These are phyloP conservation scores for Entelurus aequoreus DNA, from an alignment of 2,113 vertebrate species.

Conservation along the genomic window DNA sequence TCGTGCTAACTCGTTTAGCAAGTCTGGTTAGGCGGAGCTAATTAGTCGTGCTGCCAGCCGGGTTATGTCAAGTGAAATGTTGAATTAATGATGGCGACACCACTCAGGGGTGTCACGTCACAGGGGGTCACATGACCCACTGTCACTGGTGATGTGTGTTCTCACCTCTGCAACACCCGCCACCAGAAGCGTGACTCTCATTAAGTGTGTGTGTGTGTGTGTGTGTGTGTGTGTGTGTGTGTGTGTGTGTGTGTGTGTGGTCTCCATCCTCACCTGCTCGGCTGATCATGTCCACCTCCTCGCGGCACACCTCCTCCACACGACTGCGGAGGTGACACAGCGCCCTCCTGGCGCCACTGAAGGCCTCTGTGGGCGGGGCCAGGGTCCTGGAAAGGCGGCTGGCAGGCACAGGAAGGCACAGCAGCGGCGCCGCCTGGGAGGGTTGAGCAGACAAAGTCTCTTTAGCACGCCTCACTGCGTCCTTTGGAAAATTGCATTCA, in stretches of 20 bases:
- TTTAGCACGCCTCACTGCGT: not conserved
- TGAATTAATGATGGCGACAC: slow-evolving; percentile 10
- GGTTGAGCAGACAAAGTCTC: slow-evolving; percentile 5
- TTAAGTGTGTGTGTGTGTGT: slow-evolving; percentile 26
- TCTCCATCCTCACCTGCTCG: slow-evolving; percentile 36
- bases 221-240: not conserved
- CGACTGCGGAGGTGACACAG: slow-evolving; percentile 55
- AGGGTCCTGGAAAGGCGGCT: slow-evolving; percentile 24
- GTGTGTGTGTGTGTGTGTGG: not conserved
- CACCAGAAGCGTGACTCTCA: slow-evolving; percentile 39
- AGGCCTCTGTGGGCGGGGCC: slow-evolving; percentile 38
- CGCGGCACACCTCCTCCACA: slow-evolving; percentile 62
- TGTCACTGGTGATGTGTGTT: slow-evolving; percentile 9
- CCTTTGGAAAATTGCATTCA: not conserved
- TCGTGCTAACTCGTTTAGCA: no score
- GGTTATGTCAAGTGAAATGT: slow-evolving; percentile 6
- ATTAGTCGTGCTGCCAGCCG: slow-evolving; percentile 10
- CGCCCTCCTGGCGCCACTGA: slow-evolving; percentile 43
- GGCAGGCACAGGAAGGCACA: slow-evolving; percentile 39
- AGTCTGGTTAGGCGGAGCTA: no score
- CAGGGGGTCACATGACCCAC: slow-evolving; percentile 19
- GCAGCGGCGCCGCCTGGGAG: slow-evolving; percentile 47
- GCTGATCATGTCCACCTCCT: slow-evolving; percentile 61
- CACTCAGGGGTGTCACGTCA: slow-evolving; percentile 38
- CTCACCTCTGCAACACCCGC: slow-evolving; percentile 54